These are phyloP conservation scores for Steatornis caripensis DNA, from an alignment of 2,113 vertebrate species.

Conservation along the genomic window DNA sequence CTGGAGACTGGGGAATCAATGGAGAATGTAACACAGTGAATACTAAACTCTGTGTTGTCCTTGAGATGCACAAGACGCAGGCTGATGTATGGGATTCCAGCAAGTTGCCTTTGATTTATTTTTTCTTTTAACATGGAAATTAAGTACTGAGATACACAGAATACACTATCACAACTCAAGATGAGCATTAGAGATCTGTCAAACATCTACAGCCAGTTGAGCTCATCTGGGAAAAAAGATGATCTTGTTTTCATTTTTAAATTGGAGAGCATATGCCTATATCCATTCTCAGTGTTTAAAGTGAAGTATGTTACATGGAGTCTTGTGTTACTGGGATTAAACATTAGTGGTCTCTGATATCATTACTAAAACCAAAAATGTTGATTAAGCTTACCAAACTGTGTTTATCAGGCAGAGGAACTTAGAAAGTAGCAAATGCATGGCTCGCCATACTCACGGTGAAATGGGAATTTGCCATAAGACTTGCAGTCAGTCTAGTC, in stretches of 20 bases:
- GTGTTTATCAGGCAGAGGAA: background rate
- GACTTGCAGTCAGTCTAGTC: background rate
- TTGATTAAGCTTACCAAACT: background rate
- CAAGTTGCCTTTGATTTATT: background rate
- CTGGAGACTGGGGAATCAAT: background rate
- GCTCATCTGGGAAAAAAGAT: background rate
- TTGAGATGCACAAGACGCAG: background rate
- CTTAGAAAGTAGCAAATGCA: accelerated
- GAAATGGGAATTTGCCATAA: background rate
- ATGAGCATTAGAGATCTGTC: background rate
- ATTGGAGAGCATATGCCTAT: accelerated
- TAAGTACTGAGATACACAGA: background rate
- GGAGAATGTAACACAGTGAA: background rate
- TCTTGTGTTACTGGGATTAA: background rate
- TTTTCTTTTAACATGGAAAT: background rate
- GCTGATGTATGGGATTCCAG: background rate
- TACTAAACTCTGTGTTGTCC: background rate
- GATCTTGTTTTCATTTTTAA: background rate
- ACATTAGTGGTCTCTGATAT: background rate
- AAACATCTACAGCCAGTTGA: too few relatives aligned
- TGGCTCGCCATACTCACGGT: accelerated
- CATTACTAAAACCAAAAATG: background rate
- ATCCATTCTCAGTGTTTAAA: too few relatives aligned
- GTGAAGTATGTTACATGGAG: background rate
- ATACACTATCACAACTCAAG: background rate